Evolutionary conservation across 1,140 invertebrate genomes (phyloP).

Genomic region (Geopemphigus sp.): DNA sequence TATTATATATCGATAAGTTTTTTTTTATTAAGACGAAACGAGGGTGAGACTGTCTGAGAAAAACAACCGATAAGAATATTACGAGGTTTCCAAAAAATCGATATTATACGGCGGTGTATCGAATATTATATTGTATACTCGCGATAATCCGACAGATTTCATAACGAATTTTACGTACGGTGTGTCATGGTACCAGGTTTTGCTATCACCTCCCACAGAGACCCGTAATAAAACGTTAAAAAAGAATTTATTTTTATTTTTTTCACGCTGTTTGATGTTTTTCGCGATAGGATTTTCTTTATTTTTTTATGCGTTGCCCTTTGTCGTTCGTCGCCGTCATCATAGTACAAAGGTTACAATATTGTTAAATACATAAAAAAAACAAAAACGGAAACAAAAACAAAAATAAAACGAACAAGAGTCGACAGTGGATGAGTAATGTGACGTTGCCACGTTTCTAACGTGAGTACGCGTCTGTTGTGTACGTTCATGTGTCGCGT

Average conservation of each 20-base stretch:
- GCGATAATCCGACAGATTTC: conserved; percentile 4
- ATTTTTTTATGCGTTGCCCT: neutral
- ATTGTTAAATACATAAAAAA: neutral
- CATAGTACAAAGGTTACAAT: neutral
- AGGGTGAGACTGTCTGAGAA: no score
- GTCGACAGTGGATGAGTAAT: conserved; percentile 40
- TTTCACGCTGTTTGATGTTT: conserved; percentile 4
- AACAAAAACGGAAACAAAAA: neutral
- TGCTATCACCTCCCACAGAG: conserved; percentile 2
- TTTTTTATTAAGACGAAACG: no score
- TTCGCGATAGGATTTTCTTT: conserved; percentile 15
- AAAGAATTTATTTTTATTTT: conserved; percentile 9
- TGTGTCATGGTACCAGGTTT: neutral
- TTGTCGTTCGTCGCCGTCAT: neutral
- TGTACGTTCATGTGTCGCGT: conserved; percentile 47
- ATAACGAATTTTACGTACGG: neutral
- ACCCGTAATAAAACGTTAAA: conserved; percentile 8
- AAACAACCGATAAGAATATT: no score
- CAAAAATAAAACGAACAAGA: neutral
- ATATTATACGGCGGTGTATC: neutral
- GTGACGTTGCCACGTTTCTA: conserved; percentile 45
- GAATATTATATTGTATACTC: neutral
- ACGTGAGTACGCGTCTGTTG: neutral
- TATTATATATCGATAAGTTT: no score
- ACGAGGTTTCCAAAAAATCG: neutral